Percentiles rank a stretch among this genome's conserved stretches.
These are phyloP conservation scores for Gisinianus flammeolus DNA, from an alignment of 2,888 invertebrate species.

Conservation along the genomic window DNA sequence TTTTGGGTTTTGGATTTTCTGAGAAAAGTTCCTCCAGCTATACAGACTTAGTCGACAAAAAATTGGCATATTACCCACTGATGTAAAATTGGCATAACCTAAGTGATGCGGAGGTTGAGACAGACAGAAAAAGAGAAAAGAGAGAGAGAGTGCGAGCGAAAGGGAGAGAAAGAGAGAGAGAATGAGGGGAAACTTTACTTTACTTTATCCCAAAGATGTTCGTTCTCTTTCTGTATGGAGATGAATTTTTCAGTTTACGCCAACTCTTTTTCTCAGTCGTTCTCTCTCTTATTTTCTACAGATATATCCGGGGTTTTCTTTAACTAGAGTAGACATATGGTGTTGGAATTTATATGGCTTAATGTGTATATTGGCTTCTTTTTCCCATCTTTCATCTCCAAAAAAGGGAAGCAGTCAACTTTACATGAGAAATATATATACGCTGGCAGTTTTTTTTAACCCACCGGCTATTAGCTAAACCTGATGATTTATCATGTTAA, in stretches of 20 bases:
- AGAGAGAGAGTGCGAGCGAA: background rate
- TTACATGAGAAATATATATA: background rate
- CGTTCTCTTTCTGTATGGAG: slow-evolving; percentile 1
- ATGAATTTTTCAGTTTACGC: slow-evolving; percentile 1
- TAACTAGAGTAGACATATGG: background rate
- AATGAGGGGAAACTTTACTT: slow-evolving; percentile 13
- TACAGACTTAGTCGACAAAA: slow-evolving; percentile 13
- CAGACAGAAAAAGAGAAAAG: background rate
- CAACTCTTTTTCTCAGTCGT: background rate
- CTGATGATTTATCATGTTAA: slow-evolving; percentile 26
- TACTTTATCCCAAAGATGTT: background rate
- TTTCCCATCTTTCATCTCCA: background rate
- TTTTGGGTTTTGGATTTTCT: background rate
- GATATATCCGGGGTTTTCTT: background rate
- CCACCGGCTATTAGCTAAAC: slow-evolving; percentile 15
- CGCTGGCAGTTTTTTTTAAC: slow-evolving; percentile 17
- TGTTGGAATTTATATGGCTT: background rate
- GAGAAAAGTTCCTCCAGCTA: slow-evolving; percentile 21
- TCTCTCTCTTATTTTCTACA: background rate
- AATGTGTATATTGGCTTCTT: background rate
- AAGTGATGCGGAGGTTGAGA: background rate
- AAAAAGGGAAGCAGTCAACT: no score
- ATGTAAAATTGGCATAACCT: slow-evolving; percentile 21
- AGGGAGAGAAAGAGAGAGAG: background rate
- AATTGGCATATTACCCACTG: slow-evolving; percentile 31